phyloP scores from a whole-genome alignment of 2,888 invertebrate genomes.

The Eubasilissa splendida region DNA sequence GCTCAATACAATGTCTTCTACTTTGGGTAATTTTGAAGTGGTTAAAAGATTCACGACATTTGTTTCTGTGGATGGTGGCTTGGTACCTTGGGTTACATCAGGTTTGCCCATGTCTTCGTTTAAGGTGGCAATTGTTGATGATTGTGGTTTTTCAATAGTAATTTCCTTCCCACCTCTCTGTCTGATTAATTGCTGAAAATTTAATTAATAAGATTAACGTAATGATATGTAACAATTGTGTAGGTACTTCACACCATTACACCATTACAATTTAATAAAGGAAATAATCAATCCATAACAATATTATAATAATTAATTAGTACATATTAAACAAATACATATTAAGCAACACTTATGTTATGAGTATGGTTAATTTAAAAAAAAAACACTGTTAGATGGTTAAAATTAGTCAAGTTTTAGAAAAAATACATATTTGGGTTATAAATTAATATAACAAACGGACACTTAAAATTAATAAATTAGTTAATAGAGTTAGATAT shows the following conservation, averaged over 20 bases:
- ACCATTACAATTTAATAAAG: constrained; percentile 13
- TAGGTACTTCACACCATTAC: not conserved
- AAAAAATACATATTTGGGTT: constrained; percentile 3
- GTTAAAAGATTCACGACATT: constrained; percentile 74
- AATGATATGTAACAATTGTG: not conserved
- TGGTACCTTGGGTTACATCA: not conserved
- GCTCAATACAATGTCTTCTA: constrained; percentile 76
- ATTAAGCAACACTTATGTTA: not conserved
- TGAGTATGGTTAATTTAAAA: constrained; percentile 7
- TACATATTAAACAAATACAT: too few relatives aligned
- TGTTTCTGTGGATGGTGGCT: constrained; percentile 63
- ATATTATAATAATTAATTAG: not conserved
- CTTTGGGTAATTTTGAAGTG: constrained; percentile 74
- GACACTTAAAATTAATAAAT: constrained; percentile 19
- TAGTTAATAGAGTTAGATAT: constrained; percentile 19
- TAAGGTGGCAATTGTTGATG: not conserved
- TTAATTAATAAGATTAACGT: not conserved
- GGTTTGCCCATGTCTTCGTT: not conserved
- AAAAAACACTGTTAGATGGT: constrained; percentile 19
- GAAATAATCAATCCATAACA: constrained; percentile 10
- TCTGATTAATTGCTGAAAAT: constrained; percentile 25
- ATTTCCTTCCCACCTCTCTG: constrained; percentile 18
- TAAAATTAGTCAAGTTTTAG: constrained; percentile 4
- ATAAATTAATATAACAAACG: constrained; percentile 16
- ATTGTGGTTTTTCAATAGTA: not conserved